Evolutionary conservation across 2,113 vertebrate genomes (phyloP).

Genomic region (Tiliqua scincoides): DNA sequence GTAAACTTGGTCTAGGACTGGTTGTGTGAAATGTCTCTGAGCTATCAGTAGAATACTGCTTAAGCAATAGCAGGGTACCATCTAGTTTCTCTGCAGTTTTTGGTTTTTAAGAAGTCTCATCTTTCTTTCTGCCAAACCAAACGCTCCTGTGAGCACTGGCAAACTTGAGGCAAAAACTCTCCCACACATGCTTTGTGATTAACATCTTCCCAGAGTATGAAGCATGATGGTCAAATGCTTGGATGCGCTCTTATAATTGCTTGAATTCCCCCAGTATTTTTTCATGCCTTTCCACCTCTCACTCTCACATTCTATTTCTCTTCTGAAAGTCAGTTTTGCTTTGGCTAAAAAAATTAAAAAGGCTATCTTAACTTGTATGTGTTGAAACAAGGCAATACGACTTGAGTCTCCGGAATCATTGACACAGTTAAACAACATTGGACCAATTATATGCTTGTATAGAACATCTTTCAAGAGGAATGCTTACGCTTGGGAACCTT

Average conservation of each 20-base stretch:
- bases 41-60: slow-evolving; percentile 1
- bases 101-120: no score
- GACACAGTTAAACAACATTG: no score
- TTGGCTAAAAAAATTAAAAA: no score
- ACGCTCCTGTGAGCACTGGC: background rate
- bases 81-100: background rate
- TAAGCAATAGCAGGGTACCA: background rate
- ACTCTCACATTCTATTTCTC: background rate
- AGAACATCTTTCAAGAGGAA: no score
- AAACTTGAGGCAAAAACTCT: background rate
- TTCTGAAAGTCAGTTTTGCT: background rate
- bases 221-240: background rate
- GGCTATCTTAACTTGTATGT: no score
- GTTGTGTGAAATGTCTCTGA: background rate
- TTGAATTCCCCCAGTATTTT: background rate
- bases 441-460: no score
- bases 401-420: no score
- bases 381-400: no score
- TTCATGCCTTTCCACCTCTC: background rate
- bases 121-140: background rate
- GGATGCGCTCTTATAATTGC: background rate
- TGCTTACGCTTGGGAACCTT: no score
- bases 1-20: slow-evolving; percentile 1
- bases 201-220: background rate
- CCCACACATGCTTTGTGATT: background rate